Evolutionary conservation across 2,888 invertebrate genomes (phyloP), one percentile per base, ranked within the genome.

Genomic region (Mythimna pallens): DNA sequence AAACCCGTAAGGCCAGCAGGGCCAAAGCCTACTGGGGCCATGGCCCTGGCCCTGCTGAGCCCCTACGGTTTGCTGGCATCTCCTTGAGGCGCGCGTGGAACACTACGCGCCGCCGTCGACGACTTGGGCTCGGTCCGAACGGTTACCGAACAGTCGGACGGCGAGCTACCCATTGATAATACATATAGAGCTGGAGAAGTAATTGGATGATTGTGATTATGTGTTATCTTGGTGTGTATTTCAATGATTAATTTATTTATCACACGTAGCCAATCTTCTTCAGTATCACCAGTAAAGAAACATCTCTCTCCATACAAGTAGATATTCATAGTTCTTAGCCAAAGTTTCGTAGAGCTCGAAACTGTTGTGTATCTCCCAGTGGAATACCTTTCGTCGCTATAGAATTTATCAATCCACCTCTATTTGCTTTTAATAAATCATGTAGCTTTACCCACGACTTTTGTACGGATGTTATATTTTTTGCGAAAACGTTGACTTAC

Each of bases 321-420:
- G 12, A 25, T 71, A 30, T 34, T 17, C 30, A 12, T 62, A 67
- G 54, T 67, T 65, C 67, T 64, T 36, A 30, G 59, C 43, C 7
- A 30, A 61, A 72, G 65, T 72, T 70, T 58, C 20, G 12, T 25
- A 20, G 25, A 72, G 58, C 63, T 77, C 66, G 22, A 72, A 78
- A 25, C 50, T 34, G 64, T 73, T 73, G 62, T 50, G 59, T 52
- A 66, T 3, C 14, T 47, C 78, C 68, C 78, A 12, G 10, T 52
- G 73, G 67, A 17, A 20, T 36, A 64, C 64, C 78, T 78, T 68
- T 78, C 73, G 73, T 78, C 78, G 68, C 61, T 65, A 43, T 52
- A 65, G 43, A 73, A 73, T 78, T 64, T 68, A 78, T 65, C 73
- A 73, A 61, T 68, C 47, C 30, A 36, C 7, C 1, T 30, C 43